phyloP scores from a whole-genome alignment of 1,140 invertebrate genomes.

The Helicorthomorpha holstii region DNA sequence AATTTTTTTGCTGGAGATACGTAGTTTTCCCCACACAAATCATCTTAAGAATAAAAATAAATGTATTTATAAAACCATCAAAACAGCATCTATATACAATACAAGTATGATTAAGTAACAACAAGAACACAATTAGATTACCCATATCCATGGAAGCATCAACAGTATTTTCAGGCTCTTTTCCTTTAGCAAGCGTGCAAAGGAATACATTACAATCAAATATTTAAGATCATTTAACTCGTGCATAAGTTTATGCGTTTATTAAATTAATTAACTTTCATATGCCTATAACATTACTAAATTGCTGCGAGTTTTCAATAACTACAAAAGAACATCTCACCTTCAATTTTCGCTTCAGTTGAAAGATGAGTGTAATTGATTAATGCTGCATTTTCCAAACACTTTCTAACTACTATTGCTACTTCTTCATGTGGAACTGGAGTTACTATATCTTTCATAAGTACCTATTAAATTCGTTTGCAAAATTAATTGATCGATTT shows the following conservation, averaged over 20 bases:
- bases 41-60: conserved; percentile 38
- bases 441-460: conserved; percentile 98
- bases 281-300: too few species aligned
- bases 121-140: not conserved
- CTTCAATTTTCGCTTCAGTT: conserved; percentile 93
- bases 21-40: conserved; percentile 60
- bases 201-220: not conserved
- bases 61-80: not conserved
- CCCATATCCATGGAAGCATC: too few species aligned
- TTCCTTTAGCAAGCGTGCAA: not conserved
- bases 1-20: conserved; percentile 66
- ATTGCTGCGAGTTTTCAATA: too few species aligned
- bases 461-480: conserved; percentile 41
- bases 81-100: not conserved
- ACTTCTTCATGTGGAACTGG: conserved; percentile 96
- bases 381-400: conserved; percentile 91
- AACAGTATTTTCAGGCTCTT: not conserved
- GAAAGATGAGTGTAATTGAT: conserved; percentile 94
- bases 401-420: conserved; percentile 83
- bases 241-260: too few species aligned
- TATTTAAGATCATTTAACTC: too few species aligned
- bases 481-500: not conserved
- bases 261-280: too few species aligned
- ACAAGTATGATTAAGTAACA: not conserved
- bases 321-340: conserved; percentile 29